Evolutionary conservation across 1,140 invertebrate genomes (phyloP), one percentile per base, ranked within the genome.

Genomic region (Brachionus calyciflorus): DNA sequence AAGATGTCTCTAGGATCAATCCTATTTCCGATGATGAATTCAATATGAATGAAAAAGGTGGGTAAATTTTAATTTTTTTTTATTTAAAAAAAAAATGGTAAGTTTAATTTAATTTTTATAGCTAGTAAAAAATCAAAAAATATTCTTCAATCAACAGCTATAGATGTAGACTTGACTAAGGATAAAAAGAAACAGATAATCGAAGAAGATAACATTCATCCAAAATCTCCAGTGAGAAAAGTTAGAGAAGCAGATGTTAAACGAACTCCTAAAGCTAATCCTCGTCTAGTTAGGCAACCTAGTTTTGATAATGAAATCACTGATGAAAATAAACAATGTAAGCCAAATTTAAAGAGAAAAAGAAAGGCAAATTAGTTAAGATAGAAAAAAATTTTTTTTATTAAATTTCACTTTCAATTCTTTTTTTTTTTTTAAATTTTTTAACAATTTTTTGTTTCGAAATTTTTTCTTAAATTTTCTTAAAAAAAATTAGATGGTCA

Each of bases 271-370:
- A 60, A 37, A 37, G 19, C 55, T 37, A 60, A 17, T 19, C 19
- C 55, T 37, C 55, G 55, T 33, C 9, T 60, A 19, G 12, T 37
- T 7, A 60, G 28, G 19, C 55, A 37, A 33, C 30, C 26, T 7
- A 40, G 55, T 37, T 37, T n/a, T 40, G 55, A 60, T 17, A 30
- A 60, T 17, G 55, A 60, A 37, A 3, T 17, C 4, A 60, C 30
- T 60, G 17, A 33, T 40, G 55, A 60, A 60, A 60, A 60, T 60
- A 60, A 60, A 60, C 55, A 60, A 60, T 60, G 55, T 60, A 60
- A 60, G 55, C 55, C 55, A 17, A 60, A 33, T 60, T 19, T 60
- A 60, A 37, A 37, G 33, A 60, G 55, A 60, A 60, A 60, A 19
- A 33, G 55, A 60, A 60, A 37, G 21, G 55, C 55, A 0, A 60